phyloP scores from a whole-genome alignment of 64 coral and sea anemone genomes.

The Pocillopora verrucosa region DNA sequence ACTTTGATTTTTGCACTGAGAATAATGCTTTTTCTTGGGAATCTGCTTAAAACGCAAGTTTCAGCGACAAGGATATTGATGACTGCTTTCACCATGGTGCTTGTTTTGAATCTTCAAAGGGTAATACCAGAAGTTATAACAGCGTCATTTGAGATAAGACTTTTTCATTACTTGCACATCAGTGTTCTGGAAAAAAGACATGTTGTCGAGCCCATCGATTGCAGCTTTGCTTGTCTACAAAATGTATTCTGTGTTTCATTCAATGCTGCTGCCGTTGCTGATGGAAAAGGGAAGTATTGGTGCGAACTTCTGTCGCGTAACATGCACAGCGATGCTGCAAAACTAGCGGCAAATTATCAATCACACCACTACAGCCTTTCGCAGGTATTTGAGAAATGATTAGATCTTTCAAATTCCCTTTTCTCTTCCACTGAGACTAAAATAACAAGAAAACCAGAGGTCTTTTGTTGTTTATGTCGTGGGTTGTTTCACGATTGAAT shows the following conservation, averaged over 20 bases:
- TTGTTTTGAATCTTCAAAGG: too few species aligned
- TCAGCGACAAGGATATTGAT: too few species aligned
- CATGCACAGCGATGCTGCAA: background rate
- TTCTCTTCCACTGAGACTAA: too few species aligned
- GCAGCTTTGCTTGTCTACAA: background rate
- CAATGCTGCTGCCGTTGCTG: background rate
- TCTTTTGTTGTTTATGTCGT: too few species aligned
- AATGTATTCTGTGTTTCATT: background rate
- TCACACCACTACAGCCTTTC: slow-evolving; percentile 10
- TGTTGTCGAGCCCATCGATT: background rate
- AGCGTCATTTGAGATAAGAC: background rate
- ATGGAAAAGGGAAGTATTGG: background rate
- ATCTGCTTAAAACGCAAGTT: too few species aligned
- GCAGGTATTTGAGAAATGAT: too few species aligned
- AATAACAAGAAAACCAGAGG: too few species aligned
- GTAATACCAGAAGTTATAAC: background rate
- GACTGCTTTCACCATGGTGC: too few species aligned
- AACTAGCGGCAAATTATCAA: background rate
- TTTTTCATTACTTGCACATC: background rate
- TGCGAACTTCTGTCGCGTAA: background rate
- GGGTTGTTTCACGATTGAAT: too few species aligned
- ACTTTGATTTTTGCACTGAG: too few species aligned
- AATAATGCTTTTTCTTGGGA: too few species aligned
- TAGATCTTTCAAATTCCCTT: too few species aligned
- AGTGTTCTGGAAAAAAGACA: background rate